Evolutionary conservation across 2,797 vertebrate species (phyloP), one percentile per base, ranked within the genome.

Genomic region (Neosalanx taihuensis): DNA sequence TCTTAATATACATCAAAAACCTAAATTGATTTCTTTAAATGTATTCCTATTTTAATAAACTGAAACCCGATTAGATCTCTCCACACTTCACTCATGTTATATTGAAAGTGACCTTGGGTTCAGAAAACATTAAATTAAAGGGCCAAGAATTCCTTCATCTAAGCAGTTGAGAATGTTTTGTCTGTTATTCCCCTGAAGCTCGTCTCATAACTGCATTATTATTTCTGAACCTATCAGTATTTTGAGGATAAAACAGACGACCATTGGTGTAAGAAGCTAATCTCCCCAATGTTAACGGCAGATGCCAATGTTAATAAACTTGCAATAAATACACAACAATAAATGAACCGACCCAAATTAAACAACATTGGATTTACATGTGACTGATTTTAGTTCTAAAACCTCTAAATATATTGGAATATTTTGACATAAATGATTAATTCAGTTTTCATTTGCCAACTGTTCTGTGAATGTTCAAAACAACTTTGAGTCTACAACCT

Each of bases 61-160:
- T 81, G 73, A 87, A 88, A 90, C 82, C 76, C 80, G 83, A 89
- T 89, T 87, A 87, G 57, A 85, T 84, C 78, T 84, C 80, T 72
- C 76, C 78, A 85, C 76, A 86, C 84, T 88, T 90, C 88, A 86
- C 81, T 90, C 82, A 84, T 70, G 67, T 80, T 87, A 89, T 92
- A 91, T 91, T 91, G 85, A 89, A 91, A 85, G 73, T 89, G 89
- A 90, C 87, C 89, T 70, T 61, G 72, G 74, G 86, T 85, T 88
- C 82, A 83, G 74, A 65, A 64, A 72, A 81, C 83, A 83, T 86
- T 88, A 82, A 82, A 89, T 89, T 85, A 88, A 77, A 77, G 74
- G 58, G 63, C 71, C 6, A 7, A 65, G 71, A 78, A 74, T 81
- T 83, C 20, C 70, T 77, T 35, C 57, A 69, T 77, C 70, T 46